Evolutionary conservation across 2,797 vertebrate genomes (phyloP).

Genomic region (Florisuga fusca): DNA sequence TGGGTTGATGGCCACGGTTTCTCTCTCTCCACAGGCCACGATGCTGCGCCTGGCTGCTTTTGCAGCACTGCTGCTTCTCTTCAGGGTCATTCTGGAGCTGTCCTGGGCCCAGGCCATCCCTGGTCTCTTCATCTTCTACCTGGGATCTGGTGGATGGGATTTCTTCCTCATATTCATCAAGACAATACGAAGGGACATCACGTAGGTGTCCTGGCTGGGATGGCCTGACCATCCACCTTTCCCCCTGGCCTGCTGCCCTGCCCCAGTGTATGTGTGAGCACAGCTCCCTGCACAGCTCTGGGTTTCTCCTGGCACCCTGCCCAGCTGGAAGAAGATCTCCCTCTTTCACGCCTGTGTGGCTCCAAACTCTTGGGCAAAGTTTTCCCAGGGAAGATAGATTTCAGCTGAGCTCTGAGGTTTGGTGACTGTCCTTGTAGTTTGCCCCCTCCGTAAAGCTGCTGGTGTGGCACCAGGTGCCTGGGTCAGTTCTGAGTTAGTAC

Average conservation of each 20-base stretch:
- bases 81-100: slow-evolving; percentile 86
- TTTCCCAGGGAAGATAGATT: neutral
- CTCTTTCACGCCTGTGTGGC: rapidly evolving
- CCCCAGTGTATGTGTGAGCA: neutral
- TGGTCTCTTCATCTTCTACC: slow-evolving; percentile 87
- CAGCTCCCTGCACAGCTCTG: neutral
- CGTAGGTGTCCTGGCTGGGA: slow-evolving; percentile 82
- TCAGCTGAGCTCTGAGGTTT: slow-evolving; percentile 29
- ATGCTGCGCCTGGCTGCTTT: slow-evolving; percentile 91
- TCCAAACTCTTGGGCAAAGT: neutral
- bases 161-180: slow-evolving; percentile 88
- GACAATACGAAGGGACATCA: slow-evolving; percentile 89
- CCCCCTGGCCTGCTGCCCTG: neutral
- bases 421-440: slow-evolving; percentile 28
- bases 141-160: slow-evolving; percentile 91
- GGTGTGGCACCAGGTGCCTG: neutral
- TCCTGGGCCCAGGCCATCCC: slow-evolving; percentile 91
- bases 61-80: slow-evolving; percentile 85
- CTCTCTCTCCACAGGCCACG: slow-evolving; percentile 41
- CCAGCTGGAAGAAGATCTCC: neutral
- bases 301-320: neutral
- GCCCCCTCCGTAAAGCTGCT: neutral
- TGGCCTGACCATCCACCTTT: neutral
- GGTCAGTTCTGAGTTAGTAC: neutral
- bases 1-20: neutral